Conservation (phyloP, 1,140 invertebrate genomes). For the Drosophila lowei region DNA sequence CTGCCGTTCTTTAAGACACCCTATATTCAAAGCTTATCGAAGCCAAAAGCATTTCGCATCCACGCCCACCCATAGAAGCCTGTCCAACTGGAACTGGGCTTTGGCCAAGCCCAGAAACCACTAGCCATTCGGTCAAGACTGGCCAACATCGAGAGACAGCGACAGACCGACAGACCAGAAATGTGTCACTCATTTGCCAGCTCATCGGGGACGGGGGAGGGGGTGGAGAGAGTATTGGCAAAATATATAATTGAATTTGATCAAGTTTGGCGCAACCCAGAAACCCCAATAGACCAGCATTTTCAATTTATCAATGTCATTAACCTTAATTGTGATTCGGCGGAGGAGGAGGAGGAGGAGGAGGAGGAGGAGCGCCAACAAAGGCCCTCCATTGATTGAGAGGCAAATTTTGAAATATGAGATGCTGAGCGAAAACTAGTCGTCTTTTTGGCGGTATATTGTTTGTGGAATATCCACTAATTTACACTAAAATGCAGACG, state of each 20-base stretch:
- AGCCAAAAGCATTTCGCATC: slow-evolving; percentile 26
- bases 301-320: slow-evolving; percentile 74
- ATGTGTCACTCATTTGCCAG: slow-evolving; percentile 29
- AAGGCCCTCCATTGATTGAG: slow-evolving; percentile 39
- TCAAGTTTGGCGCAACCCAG: slow-evolving; percentile 56
- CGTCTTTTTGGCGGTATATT: slow-evolving; percentile 24
- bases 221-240: slow-evolving; percentile 38
- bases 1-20: slow-evolving; percentile 15
- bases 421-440: slow-evolving; percentile 8
- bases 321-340: slow-evolving; percentile 68
- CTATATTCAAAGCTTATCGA: slow-evolving; percentile 29
- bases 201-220: background rate
- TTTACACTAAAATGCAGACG: slow-evolving; percentile 30
- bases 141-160: background rate
- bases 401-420: slow-evolving; percentile 43
- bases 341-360: background rate
- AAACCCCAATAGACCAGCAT: slow-evolving; percentile 70
- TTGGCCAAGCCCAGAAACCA: slow-evolving; percentile 35
- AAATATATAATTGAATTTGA: slow-evolving; percentile 66
- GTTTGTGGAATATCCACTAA: slow-evolving; percentile 49
- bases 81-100: slow-evolving; percentile 28
- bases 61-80: slow-evolving; percentile 30
- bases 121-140: slow-evolving; percentile 1
- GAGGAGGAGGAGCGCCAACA: slow-evolving; percentile 10
- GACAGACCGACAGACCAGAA: slow-evolving; percentile 19